phyloP scores from a whole-genome alignment of 2,888 invertebrate species.

The Liposcelis brunnea region DNA sequence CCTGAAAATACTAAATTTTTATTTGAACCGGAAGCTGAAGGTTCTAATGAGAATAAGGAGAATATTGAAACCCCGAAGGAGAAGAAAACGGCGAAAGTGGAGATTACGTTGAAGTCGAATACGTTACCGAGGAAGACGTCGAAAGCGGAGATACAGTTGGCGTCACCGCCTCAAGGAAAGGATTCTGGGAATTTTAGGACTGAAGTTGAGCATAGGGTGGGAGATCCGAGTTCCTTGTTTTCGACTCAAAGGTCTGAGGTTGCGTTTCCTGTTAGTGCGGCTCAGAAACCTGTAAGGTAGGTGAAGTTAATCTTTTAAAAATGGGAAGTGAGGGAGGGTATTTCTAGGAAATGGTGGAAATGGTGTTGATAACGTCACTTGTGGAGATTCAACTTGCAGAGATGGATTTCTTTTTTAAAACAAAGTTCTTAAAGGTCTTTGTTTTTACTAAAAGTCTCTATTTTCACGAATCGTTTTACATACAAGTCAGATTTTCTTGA shows the following conservation, averaged over 20 bases:
- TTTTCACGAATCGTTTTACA: no score
- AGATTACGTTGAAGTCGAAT: constrained; percentile 47
- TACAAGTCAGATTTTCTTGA: no score
- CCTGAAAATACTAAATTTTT: constrained; percentile 24
- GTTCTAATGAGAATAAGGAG: constrained; percentile 9
- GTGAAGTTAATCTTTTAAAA: no score
- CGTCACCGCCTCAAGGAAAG: constrained; percentile 17
- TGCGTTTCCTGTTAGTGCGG: constrained; percentile 34
- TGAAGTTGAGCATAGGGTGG: constrained; percentile 40
- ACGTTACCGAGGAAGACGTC: constrained; percentile 42
- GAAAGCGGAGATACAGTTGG: constrained; percentile 46
- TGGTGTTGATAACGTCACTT: no score
- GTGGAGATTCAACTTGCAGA: no score
- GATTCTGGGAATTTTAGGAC: constrained; percentile 27
- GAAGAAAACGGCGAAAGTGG: constrained; percentile 41
- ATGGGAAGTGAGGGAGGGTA: no score
- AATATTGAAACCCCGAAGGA: constrained; percentile 19
- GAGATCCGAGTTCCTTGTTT: constrained; percentile 20
- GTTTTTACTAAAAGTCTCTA: no score
- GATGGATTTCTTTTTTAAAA: constrained; percentile 3
- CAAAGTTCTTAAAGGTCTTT: no score
- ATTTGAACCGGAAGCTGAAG: constrained; percentile 21
- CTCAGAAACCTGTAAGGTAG: constrained; percentile 12
- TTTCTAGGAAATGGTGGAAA: no score
- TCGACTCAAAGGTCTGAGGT: constrained; percentile 36